A percentile compares a stretch with the other conserved stretches of the same genome.
phyloP scores from a whole-genome alignment of 2,113 vertebrate genomes.

The Polypterus bichir region DNA sequence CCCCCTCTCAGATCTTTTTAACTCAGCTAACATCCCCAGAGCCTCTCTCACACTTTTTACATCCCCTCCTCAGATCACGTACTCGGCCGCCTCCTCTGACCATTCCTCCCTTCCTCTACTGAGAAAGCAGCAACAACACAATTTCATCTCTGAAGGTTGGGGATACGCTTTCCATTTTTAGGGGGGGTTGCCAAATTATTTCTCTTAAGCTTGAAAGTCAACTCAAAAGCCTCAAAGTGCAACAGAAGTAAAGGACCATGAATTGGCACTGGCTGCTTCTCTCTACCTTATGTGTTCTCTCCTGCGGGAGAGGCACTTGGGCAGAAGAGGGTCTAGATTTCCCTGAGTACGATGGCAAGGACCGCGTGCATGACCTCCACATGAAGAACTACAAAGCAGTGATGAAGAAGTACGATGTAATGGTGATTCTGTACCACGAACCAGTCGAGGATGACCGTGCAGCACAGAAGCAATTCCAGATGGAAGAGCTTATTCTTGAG shows the following conservation, averaged over 20 bases:
- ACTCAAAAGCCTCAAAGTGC: too few relatives aligned
- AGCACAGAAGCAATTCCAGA: constrained; percentile 67
- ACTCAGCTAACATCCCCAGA: constrained; percentile 16
- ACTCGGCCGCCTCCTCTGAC: constrained; percentile 3
- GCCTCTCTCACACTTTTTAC: constrained; percentile 21
- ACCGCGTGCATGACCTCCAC: constrained; percentile 65
- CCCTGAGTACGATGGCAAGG: constrained; percentile 72
- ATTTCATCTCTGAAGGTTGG: too few relatives aligned
- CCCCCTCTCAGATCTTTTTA: constrained; percentile 17
- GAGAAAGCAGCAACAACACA: too few relatives aligned
- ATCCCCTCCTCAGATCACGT: constrained; percentile 9
- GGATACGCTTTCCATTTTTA: too few relatives aligned
- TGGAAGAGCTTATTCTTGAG: constrained; percentile 78
- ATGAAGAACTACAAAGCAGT: constrained; percentile 73
- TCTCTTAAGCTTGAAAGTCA: too few relatives aligned
- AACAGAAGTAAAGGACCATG: constrained; percentile 31
- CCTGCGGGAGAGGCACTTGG: constrained; percentile 34
- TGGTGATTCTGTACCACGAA: constrained; percentile 78
- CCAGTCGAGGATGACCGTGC: constrained; percentile 57
- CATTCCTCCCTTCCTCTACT: constrained; percentile 18
- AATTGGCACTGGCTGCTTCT: constrained; percentile 51
- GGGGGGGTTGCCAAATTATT: too few relatives aligned
- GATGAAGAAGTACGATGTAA: constrained; percentile 77
- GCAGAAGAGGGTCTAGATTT: constrained; percentile 66
- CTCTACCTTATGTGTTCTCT: constrained; percentile 34